Evolutionary conservation across 2,797 vertebrate species (phyloP), one percentile per base, ranked within the genome.

Genomic region (Gila robusta): DNA sequence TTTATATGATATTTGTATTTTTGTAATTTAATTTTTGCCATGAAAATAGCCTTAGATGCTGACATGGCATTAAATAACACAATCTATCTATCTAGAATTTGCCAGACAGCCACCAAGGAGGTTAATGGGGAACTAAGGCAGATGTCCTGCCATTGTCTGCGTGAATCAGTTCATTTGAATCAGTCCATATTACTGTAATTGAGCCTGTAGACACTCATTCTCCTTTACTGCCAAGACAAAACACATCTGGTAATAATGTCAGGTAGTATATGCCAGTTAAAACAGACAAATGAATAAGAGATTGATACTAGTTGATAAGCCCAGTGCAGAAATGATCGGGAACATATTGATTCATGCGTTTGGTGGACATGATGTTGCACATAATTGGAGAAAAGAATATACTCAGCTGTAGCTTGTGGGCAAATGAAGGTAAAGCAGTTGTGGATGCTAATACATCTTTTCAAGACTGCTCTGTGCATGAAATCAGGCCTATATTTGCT

Each of bases 241-340:
- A 94, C 88, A 91, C 95, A 95, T 95, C 94, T 95, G 94, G 92
- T 94, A 92, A 94, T 93, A 93, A 93, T 92, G 92, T 93, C 93
- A 93, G 91, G 91, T 91, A 92, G 86, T 91, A 93, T 89, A 92
- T 87, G 90, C 77, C 92, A 87, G 90, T 90, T 92, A 92, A 81
- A 94, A 93, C 90, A 62, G 92, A 86, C 87, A 93, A 92, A 94
- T 92, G 89, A 93, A 87, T 85, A 76, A 86, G 59, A 37, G 72
- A 89, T 87, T 82, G 87, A 89, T 94, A 93, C 84, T 89, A 88
- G 91, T 88, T 89, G 91, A 95, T 93, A 93, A 94, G 92, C 87
- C 93, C 90, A 91, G 90, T 90, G 84, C 91, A 93, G 91, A 91
- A 32, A 85, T 84, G 76, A 88, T 82, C 76, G 90, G 89, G 92